Evolutionary conservation across 1,140 invertebrate genomes (phyloP), one percentile per base, ranked within the genome.

Genomic region (Drosophila pachea): DNA sequence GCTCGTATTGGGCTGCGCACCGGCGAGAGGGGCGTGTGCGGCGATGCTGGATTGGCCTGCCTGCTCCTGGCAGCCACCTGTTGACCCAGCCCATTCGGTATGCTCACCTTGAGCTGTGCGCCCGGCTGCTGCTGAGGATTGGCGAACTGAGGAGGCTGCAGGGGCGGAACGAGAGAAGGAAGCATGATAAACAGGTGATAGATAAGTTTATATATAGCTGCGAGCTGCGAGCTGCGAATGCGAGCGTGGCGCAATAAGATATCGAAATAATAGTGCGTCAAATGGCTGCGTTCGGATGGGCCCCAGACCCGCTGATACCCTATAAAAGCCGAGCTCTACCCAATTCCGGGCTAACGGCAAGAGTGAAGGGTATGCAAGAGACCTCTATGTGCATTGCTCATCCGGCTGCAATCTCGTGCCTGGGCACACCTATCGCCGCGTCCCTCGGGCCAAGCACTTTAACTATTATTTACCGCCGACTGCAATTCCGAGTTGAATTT

Each of bases 111-210:
- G 7, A 55, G 77, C 43, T 74, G 75, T 53, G 22, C 4, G 4
- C 2, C 7, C 43, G 16, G 76, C 43, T 70, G 75, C 11, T 66
- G 68, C 48, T 78, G 72, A 7, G 70, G 61, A 77, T 88, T 88
- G 47, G 87, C 87, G 61, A 89, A 88, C 53, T 89, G 78, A 14
- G 90, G 90, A 43, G 90, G 89, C 90, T 91, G 68, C 29, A 43
- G 35, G 12, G 2, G 49, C 5, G 63, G 42, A 38, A 11, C 53
- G 47, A 36, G 9, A 7, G 35, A 16, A 5, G 7, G 11, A 7
- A 36, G 29, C 4, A 32, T 60, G 29, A 61, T n/a, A 40, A 16
- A 31, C n/a, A 31, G 29, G 4, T 29, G 45, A 14, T 47, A 58
- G 43, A 12, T 11, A 40, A 60, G 29, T 14, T 38, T 53, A 49